Conservation (phyloP, 2,797 vertebrate genomes). For the Phrynocephalus guinanensis region DNA sequence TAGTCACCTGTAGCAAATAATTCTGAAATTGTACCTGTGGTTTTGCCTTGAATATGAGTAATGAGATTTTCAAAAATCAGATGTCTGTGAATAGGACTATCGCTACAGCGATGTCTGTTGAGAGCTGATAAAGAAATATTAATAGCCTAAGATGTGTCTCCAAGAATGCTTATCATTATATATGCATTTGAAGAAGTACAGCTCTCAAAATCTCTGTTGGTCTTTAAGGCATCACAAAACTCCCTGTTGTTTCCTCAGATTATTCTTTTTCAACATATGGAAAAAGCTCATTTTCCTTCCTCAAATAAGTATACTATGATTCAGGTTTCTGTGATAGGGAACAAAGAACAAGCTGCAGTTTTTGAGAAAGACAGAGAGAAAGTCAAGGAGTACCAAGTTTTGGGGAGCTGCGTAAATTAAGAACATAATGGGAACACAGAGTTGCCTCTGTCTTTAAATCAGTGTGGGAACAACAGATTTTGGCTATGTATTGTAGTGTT, state of each 20-base stretch:
- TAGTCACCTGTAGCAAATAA: too few relatives aligned
- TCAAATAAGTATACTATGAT: too few relatives aligned
- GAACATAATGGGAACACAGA: not conserved
- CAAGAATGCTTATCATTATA: too few relatives aligned
- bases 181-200: too few relatives aligned
- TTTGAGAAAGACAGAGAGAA: not conserved
- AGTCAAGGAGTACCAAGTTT: not conserved
- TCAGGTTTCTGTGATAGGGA: not conserved
- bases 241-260: too few relatives aligned
- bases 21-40: too few relatives aligned
- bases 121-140: not conserved
- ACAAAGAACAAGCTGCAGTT: not conserved
- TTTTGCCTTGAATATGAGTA: too few relatives aligned
- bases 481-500: not conserved
- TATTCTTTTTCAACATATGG: not conserved
- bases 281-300: not conserved
- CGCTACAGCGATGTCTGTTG: too few relatives aligned
- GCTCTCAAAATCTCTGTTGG: too few relatives aligned
- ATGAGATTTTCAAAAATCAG: too few relatives aligned
- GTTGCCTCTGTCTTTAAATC: not conserved
- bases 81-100: too few relatives aligned
- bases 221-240: too few relatives aligned
- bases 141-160: not conserved
- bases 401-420: not conserved
- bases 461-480: not conserved